Evolutionary conservation across 92 coral and sea anemone genomes (phyloP).

Genomic region (Porites rus): DNA sequence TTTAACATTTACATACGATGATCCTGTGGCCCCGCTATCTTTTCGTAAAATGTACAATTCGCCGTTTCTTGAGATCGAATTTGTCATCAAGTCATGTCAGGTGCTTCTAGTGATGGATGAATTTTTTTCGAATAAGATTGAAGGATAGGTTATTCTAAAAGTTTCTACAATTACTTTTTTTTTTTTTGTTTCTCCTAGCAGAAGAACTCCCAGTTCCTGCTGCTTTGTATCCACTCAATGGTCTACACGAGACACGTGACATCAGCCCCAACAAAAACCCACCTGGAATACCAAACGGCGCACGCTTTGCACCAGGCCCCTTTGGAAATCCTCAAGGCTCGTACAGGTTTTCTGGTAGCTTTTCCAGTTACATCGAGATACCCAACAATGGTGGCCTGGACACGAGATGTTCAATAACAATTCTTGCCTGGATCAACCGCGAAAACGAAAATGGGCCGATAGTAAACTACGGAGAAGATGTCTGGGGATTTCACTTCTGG

Average conservation of each 20-base stretch:
- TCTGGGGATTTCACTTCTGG: slow-evolving; percentile 2
- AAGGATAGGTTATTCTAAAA: too few species aligned
- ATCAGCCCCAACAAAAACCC: slow-evolving; percentile 48
- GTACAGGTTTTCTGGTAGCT: neutral
- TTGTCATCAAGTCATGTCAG: too few species aligned
- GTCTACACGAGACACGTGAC: slow-evolving; percentile 17
- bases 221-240: slow-evolving; percentile 40
- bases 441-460: neutral
- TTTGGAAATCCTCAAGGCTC: slow-evolving; percentile 31
- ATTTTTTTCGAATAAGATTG: too few species aligned
- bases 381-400: slow-evolving; percentile 53
- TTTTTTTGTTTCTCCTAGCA: neutral
- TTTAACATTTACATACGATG: too few species aligned
- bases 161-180: too few species aligned
- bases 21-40: too few species aligned
- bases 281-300: neutral
- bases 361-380: slow-evolving; percentile 26
- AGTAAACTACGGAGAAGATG: neutral
- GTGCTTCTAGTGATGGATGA: too few species aligned
- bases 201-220: slow-evolving; percentile 6
- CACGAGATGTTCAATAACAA: slow-evolving; percentile 27
- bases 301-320: slow-evolving; percentile 31
- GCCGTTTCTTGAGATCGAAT: too few species aligned
- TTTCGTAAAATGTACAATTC: too few species aligned
- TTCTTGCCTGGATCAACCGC: slow-evolving; percentile 29